Evolutionary conservation across 1,140 invertebrate genomes (phyloP).

Genomic region (Meloidogyne exigua): DNA sequence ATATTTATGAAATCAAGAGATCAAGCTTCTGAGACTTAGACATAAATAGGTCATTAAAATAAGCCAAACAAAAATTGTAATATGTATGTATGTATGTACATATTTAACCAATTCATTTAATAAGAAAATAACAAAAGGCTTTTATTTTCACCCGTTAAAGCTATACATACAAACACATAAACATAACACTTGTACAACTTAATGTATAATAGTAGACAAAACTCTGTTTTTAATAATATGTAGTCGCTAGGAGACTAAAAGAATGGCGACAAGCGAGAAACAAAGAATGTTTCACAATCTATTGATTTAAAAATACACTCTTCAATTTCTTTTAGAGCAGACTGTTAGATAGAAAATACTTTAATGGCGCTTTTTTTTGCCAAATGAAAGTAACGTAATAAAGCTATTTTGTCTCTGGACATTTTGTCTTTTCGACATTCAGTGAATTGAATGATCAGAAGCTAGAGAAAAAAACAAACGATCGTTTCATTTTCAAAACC

Average conservation of each 20-base stretch:
- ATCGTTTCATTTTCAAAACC: too few relatives aligned
- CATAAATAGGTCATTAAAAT: too few relatives aligned
- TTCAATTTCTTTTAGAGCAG: not conserved
- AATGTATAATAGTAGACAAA: not conserved
- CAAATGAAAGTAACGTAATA: not conserved
- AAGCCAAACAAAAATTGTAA: not conserved
- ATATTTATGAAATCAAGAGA: too few relatives aligned
- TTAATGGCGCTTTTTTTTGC: not conserved
- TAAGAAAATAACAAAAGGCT: not conserved
- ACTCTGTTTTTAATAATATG: not conserved
- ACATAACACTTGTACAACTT: not conserved
- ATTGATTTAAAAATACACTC: not conserved
- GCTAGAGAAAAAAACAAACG: too few relatives aligned
- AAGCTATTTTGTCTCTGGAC: not conserved
- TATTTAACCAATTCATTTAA: not conserved
- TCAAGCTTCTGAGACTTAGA: too few relatives aligned
- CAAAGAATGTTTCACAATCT: not conserved
- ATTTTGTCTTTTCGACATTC: not conserved
- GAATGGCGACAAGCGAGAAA: not conserved
- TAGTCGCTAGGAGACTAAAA: slow-evolving; percentile 1
- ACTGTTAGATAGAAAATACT: not conserved
- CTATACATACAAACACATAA: not conserved
- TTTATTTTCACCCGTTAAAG: not conserved
- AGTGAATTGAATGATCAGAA: too few relatives aligned
- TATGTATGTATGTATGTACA: not conserved